Base-by-base conservation (phyloP, 2,797 vertebrate genomes). In the Etheostoma perlongum region DNA sequence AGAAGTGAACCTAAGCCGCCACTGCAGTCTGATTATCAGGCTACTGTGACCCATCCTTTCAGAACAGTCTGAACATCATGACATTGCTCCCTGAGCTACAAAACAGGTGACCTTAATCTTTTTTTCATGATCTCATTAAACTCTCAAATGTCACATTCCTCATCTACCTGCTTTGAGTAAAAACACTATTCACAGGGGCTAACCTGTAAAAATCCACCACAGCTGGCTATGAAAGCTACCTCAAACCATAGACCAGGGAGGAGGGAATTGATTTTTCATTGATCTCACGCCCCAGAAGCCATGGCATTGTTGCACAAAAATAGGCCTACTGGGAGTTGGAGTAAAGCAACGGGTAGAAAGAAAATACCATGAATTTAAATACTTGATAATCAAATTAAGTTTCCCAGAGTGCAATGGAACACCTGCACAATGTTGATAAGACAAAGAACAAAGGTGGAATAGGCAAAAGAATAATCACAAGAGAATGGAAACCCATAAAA, bases 321-420 rank as follows among this genome's bases (percentile, higher is more conserved):
- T 71, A 40, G 60, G 19, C 65, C 76, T 65, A 44, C 66, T 85
- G 82, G 79, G 80, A 87, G 72, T 30, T 27, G 19, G 46, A 62
- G 59, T 62, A 66, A 78, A 72, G 61, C 55, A 80, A 81, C 67
- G 48, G 75, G 60, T 19, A 75, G 16, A 76, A 48, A 73, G 30
- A 76, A 84, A 84, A 84, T 63, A 77, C 62, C 59, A 51, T 78
- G 80, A 82, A 91, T 94, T 86, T 89, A 66, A 93, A 91, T 89
- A 87, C 78, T 67, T 89, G 85, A 91, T 95, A 90, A 93, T 94
- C 88, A 92, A 92, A 93, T 94, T 88, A 90, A 66, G 80, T 80
- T 87, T 89, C 88, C 74, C 79, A 60, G 73, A 86, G 78, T 86
- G 68, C 80, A 66, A 72, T 54, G 57, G 70, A 92, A 92, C 87